phyloP scores from a whole-genome alignment of 1,140 invertebrate species.

The Drosophila varians region DNA sequence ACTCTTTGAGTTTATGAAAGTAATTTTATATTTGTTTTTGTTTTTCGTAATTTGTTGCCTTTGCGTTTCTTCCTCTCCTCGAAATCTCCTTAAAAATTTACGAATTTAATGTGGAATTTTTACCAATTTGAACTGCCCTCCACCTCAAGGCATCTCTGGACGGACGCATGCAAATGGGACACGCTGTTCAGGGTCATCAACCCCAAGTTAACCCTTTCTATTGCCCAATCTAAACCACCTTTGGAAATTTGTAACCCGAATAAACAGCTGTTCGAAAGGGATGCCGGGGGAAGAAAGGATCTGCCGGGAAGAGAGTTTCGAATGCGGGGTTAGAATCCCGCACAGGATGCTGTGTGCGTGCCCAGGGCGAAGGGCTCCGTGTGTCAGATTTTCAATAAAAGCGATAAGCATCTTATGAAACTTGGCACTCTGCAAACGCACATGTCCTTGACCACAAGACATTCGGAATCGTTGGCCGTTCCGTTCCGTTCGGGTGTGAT shows the following conservation, averaged over 20 bases:
- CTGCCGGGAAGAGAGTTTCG: conserved; percentile 33
- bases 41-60: neutral
- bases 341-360: conserved; percentile 67
- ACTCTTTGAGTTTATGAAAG: conserved; percentile 61
- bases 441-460: conserved; percentile 61
- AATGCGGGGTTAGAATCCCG: conserved; percentile 25
- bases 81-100: neutral
- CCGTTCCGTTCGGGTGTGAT: conserved; percentile 57
- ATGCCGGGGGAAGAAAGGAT: conserved; percentile 37
- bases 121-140: neutral
- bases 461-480: conserved; percentile 44
- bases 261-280: conserved; percentile 56
- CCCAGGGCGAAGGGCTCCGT: conserved; percentile 24
- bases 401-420: conserved; percentile 68
- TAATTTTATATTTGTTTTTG: conserved; percentile 28
- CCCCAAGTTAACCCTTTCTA: conserved; percentile 51
- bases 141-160: neutral
- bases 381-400: conserved; percentile 37
- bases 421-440: conserved; percentile 33
- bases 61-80: neutral
- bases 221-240: neutral
- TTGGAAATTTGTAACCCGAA: conserved; percentile 6
- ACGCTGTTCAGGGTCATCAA: conserved; percentile 31
- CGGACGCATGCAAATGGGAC: conserved; percentile 1
- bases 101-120: neutral